Evolutionary conservation across 1,140 invertebrate genomes (phyloP).

Genomic region (Euwallacea fornicatus): DNA sequence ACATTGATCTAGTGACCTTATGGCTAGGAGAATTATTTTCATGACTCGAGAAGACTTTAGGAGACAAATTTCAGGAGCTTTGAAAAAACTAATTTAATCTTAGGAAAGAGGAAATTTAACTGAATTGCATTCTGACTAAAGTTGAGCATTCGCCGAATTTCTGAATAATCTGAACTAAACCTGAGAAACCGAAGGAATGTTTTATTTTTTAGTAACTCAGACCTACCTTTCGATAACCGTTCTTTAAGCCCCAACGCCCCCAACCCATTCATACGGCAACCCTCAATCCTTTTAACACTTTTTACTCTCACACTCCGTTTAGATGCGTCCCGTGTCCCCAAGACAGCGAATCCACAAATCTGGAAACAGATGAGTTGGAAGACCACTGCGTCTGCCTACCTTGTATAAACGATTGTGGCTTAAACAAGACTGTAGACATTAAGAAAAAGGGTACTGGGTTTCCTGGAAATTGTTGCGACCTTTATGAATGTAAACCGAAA

Average conservation of each 20-base stretch:
- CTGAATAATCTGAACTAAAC: too few species aligned
- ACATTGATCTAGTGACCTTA: too few species aligned
- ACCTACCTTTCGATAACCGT: too few species aligned
- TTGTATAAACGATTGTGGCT: constrained; percentile 44
- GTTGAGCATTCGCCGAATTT: too few species aligned
- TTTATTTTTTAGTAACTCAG: too few species aligned
- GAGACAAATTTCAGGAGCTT: too few species aligned
- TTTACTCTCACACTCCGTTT: background rate
- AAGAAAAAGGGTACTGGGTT: constrained; percentile 41
- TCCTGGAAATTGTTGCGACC: constrained; percentile 50
- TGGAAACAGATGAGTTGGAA: constrained; percentile 43
- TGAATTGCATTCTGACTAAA: too few species aligned
- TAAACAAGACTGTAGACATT: constrained; percentile 42
- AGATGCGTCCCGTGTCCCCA: constrained; percentile 46
- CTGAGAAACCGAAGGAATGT: too few species aligned
- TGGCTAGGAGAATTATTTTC: too few species aligned
- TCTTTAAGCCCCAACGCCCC: background rate
- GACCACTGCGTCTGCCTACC: constrained; percentile 49
- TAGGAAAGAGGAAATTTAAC: too few species aligned
- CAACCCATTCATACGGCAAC: background rate
- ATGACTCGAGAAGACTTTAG: too few species aligned
- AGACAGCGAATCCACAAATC: constrained; percentile 46
- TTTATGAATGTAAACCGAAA: constrained; percentile 44
- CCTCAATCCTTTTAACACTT: background rate
- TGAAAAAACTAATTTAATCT: too few species aligned